A percentile compares a stretch with the other conserved stretches of the same genome.
These are phyloP conservation scores for Thyatira batis DNA, from an alignment of 2,888 invertebrate genomes.

Conservation along the genomic window DNA sequence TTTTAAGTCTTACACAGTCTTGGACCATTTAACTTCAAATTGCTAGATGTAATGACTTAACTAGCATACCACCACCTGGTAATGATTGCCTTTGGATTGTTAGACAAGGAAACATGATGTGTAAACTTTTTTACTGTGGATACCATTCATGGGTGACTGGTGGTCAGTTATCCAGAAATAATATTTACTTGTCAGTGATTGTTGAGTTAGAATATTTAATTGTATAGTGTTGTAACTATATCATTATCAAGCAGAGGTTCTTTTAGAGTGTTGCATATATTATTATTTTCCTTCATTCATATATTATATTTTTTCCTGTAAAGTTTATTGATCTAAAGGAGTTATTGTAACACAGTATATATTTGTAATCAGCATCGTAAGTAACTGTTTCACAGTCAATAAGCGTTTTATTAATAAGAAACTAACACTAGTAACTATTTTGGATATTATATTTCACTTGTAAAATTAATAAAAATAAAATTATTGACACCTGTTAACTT, in stretches of 20 bases:
- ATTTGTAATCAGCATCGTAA: no score
- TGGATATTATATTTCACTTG: no score
- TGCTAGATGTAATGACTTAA: constrained; percentile 43
- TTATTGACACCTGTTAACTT: no score
- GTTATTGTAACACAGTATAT: no score
- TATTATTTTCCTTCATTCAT: background rate
- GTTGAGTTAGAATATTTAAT: constrained; percentile 18
- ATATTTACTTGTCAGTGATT: constrained; percentile 44
- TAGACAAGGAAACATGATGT: constrained; percentile 34
- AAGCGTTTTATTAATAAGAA: no score
- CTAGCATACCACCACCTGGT: constrained; percentile 35
- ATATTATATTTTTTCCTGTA: no score
- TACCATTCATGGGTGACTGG: constrained; percentile 43
- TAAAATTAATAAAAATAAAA: no score
- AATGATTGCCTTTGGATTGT: constrained; percentile 34
- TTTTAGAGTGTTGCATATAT: background rate
- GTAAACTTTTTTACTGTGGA: constrained; percentile 24
- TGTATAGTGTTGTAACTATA: background rate
- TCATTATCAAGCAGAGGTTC: background rate
- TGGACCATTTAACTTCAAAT: constrained; percentile 17
- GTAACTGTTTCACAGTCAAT: no score
- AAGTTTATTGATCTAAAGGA: no score
- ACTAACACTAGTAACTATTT: no score
- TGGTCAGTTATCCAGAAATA: constrained; percentile 32
- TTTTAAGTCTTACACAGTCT: background rate